Conservation (phyloP, 2,888 invertebrate genomes). For the Lepidochitona cinerea region DNA sequence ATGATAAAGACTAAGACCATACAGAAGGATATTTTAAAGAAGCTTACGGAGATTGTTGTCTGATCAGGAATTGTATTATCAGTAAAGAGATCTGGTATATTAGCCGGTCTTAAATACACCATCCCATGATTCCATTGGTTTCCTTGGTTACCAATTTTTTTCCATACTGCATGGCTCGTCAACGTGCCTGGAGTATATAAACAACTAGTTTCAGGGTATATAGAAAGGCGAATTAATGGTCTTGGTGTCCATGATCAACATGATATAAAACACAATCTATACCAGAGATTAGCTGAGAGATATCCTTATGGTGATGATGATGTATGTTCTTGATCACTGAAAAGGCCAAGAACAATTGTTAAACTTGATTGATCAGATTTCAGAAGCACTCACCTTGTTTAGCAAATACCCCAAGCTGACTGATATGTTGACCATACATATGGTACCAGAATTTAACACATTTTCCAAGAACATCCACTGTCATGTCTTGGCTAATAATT, state of each 20-base stretch:
- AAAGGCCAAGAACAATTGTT: too few relatives aligned
- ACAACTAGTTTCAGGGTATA: neutral
- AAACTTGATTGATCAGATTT: too few relatives aligned
- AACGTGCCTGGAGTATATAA: neutral
- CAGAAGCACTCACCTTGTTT: slow-evolving; percentile 23
- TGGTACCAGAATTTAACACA: slow-evolving; percentile 68
- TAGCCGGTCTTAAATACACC: slow-evolving; percentile 32
- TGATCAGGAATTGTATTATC: neutral
- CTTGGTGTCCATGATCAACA: too few relatives aligned
- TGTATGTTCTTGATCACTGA: too few relatives aligned
- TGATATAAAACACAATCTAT: too few relatives aligned
- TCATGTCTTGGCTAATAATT: slow-evolving; percentile 39
- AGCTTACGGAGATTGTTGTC: neutral
- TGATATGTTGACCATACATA: slow-evolving; percentile 66
- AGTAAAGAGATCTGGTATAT: neutral
- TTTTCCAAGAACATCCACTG: slow-evolving; percentile 28
- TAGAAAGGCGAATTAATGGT: too few relatives aligned
- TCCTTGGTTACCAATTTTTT: slow-evolving; percentile 54
- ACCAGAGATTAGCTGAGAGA: too few relatives aligned
- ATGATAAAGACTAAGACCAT: too few relatives aligned
- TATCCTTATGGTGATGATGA: too few relatives aligned
- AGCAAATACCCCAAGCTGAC: slow-evolving; percentile 49
- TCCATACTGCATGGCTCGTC: slow-evolving; percentile 34
- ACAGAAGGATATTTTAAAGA: too few relatives aligned
- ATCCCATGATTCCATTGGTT: slow-evolving; percentile 58